phyloP scores from a whole-genome alignment of 2,888 invertebrate species.

The Drosophila neoperkinsi region DNA sequence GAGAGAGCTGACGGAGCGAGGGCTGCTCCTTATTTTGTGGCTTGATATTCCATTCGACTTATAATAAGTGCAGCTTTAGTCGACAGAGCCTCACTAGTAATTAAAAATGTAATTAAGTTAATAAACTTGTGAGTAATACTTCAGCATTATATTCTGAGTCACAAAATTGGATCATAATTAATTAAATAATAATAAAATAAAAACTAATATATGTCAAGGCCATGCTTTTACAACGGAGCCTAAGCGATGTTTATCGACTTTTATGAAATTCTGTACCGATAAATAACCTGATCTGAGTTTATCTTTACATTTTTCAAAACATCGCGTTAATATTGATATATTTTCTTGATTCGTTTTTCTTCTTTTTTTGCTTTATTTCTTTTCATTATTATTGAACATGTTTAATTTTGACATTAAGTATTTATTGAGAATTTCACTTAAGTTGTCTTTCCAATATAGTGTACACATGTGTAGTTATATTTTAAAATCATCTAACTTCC shows the following conservation, averaged over 20 bases:
- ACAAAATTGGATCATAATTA: not conserved
- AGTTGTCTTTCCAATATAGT: not conserved
- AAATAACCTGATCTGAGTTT: not conserved
- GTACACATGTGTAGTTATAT: not conserved
- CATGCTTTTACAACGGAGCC: not conserved
- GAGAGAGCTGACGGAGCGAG: conserved; percentile 37
- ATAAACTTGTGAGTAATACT: not conserved
- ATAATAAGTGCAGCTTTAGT: not conserved
- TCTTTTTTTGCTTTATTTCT: not conserved
- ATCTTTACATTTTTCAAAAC: too few species aligned
- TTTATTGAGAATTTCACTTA: not conserved
- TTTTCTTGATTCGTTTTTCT: not conserved
- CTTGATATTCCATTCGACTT: not conserved
- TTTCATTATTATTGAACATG: not conserved
- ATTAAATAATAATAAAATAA: not conserved
- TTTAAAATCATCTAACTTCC: conserved; percentile 8
- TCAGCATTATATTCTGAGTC: not conserved
- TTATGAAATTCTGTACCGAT: not conserved
- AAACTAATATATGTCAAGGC: not conserved
- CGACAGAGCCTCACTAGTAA: not conserved
- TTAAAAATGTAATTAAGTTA: not conserved
- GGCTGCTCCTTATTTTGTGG: conserved; percentile 25
- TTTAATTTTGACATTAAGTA: not conserved
- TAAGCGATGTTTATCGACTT: not conserved
- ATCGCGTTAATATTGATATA: not conserved